Evolutionary conservation across 2,797 vertebrate genomes (phyloP).

Genomic region (Allobates femoralis): DNA sequence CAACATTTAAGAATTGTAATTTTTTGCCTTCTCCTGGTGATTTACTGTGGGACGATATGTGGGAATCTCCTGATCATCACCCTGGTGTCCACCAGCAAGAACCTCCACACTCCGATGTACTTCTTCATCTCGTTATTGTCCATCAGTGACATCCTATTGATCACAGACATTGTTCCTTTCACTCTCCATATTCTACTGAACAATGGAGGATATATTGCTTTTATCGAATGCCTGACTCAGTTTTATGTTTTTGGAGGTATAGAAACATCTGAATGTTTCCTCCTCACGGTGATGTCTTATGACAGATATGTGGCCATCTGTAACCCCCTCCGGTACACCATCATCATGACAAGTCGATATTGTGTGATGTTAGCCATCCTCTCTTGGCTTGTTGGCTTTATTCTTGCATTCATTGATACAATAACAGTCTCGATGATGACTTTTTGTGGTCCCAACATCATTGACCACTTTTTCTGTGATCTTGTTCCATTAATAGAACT

Average conservation of each 20-base stretch:
- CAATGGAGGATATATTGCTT: not conserved
- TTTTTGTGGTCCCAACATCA: constrained; percentile 9
- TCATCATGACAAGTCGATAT: not conserved
- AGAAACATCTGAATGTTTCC: constrained; percentile 21
- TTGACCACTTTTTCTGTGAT: constrained; percentile 28
- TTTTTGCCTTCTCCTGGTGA: too few relatives aligned
- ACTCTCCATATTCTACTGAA: not conserved
- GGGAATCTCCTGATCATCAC: not conserved
- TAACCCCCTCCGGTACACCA: not conserved
- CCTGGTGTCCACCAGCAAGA: not conserved
- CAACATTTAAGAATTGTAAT: not conserved
- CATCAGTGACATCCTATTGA: constrained; percentile 2
- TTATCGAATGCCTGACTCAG: not conserved
- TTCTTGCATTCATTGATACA: not conserved
- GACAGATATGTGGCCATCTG: too few relatives aligned
- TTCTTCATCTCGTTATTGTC: constrained; percentile 16
- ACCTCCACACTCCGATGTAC: constrained; percentile 23
- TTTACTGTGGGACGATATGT: too few relatives aligned
- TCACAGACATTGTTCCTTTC: not conserved
- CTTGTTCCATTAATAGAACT: constrained; percentile 17
- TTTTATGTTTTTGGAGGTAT: constrained; percentile 12
- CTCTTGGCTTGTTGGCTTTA: not conserved
- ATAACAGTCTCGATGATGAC: not conserved
- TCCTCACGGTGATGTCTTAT: constrained; percentile 40
- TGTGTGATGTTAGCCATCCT: not conserved